These are phyloP conservation scores for Papilio helenus DNA, from an alignment of 1,140 invertebrate species.

Conservation along the genomic window DNA sequence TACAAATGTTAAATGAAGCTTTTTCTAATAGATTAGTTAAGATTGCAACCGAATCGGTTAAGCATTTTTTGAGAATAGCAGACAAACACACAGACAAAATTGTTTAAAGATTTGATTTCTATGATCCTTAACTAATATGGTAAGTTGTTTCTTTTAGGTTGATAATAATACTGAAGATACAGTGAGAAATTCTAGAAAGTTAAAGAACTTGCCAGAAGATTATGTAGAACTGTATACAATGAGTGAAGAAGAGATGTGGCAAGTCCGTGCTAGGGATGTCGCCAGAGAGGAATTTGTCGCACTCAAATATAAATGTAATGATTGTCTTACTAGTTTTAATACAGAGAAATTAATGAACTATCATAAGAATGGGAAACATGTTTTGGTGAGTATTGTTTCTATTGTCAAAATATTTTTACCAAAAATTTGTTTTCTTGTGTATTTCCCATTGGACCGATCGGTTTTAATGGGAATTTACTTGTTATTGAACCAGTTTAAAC, in stretches of 20 bases:
- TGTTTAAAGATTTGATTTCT: no score
- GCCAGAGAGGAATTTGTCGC: slow-evolving; percentile 52
- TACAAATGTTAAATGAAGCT: no score
- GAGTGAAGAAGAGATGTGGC: slow-evolving; percentile 67
- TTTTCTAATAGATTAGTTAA: no score
- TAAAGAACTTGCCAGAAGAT: slow-evolving; percentile 62
- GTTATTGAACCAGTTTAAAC: no score
- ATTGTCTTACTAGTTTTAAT: slow-evolving; percentile 61
- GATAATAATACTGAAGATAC: slow-evolving; percentile 32
- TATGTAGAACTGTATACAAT: slow-evolving; percentile 63
- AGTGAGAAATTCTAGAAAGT: slow-evolving; percentile 42
- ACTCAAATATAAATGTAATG: slow-evolving; percentile 58
- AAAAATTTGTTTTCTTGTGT: no score
- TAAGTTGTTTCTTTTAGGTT: no score
- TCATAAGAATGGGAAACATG: slow-evolving; percentile 64
- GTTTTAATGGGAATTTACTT: no score
- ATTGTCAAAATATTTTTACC: neutral
- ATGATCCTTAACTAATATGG: no score
- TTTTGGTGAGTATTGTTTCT: slow-evolving; percentile 52
- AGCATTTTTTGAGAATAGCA: no score
- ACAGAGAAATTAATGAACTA: slow-evolving; percentile 56
- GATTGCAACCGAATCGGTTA: no score
- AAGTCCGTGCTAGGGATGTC: slow-evolving; percentile 49
- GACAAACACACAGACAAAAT: no score
- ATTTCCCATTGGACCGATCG: no score